These are phyloP conservation scores for Cyanocitta stelleri DNA, from an alignment of 2,113 vertebrate species.

Conservation along the genomic window DNA sequence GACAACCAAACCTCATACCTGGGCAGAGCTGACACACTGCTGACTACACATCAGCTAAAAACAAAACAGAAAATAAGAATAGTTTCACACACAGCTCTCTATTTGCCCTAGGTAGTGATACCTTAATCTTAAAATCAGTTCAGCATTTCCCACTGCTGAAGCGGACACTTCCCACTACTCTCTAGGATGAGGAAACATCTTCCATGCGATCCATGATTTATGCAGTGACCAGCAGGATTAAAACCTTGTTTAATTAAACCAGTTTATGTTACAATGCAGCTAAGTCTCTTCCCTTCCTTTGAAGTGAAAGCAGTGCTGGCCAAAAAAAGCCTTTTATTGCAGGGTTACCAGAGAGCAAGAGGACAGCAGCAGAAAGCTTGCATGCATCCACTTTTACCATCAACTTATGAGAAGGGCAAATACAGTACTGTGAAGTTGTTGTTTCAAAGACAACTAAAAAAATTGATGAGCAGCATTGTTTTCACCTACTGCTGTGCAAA, in stretches of 20 bases:
- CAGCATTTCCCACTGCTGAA: background rate
- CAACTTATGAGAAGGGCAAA: rapidly evolving
- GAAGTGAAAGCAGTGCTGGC: background rate
- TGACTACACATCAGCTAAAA: background rate
- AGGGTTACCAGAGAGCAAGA: background rate
- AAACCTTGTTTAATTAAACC: background rate
- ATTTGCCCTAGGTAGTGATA: background rate
- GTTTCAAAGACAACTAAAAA: background rate
- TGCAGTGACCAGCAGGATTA: background rate
- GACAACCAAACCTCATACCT: background rate
- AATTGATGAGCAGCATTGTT: background rate
- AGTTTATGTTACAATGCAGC: background rate
- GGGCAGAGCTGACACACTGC: background rate
- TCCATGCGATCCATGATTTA: background rate
- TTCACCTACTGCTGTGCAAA: background rate
- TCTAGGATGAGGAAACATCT: background rate
- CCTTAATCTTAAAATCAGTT: background rate
- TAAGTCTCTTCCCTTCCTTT: background rate
- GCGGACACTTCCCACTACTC: background rate
- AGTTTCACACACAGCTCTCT: background rate
- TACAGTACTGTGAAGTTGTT: rapidly evolving
- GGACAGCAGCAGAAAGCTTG: background rate
- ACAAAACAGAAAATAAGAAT: background rate
- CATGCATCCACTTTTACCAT: rapidly evolving
- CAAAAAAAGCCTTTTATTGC: background rate